These are phyloP conservation scores for Anastrepha obliqua DNA, from an alignment of 1,140 invertebrate species.

Conservation along the genomic window DNA sequence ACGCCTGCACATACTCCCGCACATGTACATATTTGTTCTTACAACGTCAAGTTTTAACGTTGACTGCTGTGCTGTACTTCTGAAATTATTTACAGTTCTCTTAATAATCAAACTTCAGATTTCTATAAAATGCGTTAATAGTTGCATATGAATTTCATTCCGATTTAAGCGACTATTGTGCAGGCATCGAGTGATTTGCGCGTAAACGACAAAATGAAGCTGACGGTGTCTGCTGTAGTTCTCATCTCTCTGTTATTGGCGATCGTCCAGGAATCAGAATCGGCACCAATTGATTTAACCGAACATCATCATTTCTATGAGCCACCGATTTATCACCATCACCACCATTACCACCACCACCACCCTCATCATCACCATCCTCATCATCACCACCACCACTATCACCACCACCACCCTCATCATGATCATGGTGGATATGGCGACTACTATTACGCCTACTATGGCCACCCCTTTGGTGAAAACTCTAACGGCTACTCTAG, in stretches of 20 bases:
- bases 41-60: no score
- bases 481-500: no score
- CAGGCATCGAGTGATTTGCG: neutral
- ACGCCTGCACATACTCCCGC: no score
- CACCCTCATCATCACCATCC: neutral
- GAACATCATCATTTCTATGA: neutral
- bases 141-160: neutral
- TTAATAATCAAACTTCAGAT: neutral
- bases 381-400: no score
- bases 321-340: neutral
- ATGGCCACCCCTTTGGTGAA: no score
- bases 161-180: no score
- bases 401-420: conserved; percentile 16
- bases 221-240: neutral
- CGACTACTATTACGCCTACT: neutral
- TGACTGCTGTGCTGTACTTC: no score
- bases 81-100: neutral
- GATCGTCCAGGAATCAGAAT: neutral
- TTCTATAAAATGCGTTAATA: neutral
- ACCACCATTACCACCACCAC: neutral
- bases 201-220: neutral
- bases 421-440: conserved; percentile 51
- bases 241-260: neutral
- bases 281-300: neutral
- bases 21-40: no score